These are phyloP conservation scores for Plecotus auritus DNA, from an alignment of 2,113 vertebrate species.

Conservation along the genomic window DNA sequence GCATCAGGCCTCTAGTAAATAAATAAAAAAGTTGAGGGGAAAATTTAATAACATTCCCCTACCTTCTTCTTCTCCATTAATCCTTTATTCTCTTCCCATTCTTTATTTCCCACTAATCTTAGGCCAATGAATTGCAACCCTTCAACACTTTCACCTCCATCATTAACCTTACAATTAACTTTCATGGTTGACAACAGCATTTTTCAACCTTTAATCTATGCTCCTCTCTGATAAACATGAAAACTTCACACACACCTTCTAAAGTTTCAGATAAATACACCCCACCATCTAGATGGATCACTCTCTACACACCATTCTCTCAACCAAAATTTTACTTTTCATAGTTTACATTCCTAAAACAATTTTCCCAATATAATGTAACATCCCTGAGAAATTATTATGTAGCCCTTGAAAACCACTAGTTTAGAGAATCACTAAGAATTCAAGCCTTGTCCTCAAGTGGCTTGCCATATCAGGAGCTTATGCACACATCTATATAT, in stretches of 20 bases:
- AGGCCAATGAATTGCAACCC: neutral
- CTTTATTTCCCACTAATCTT: neutral
- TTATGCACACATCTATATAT: neutral
- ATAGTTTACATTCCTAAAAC: neutral
- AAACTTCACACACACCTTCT: neutral
- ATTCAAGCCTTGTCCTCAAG: neutral
- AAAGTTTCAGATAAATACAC: neutral
- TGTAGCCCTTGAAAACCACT: neutral
- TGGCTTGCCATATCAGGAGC: neutral
- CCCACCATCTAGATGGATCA: neutral
- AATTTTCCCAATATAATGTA: neutral
- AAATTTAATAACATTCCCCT: neutral
- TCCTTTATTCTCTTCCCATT: neutral
- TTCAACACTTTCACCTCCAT: neutral
- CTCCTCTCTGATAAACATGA: neutral
- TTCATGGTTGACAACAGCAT: neutral
- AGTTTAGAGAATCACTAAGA: slow-evolving; percentile 4
- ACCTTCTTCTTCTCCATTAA: neutral
- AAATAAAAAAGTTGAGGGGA: neutral
- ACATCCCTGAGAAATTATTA: neutral
- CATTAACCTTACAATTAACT: neutral
- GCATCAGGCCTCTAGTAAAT: too few species aligned
- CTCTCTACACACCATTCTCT: neutral
- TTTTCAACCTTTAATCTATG: slow-evolving; percentile 4
- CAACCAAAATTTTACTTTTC: neutral